Evolutionary conservation across 2,113 vertebrate species (phyloP), one percentile per base, ranked within the genome.

Genomic region (Nyctibius bracteatus): DNA sequence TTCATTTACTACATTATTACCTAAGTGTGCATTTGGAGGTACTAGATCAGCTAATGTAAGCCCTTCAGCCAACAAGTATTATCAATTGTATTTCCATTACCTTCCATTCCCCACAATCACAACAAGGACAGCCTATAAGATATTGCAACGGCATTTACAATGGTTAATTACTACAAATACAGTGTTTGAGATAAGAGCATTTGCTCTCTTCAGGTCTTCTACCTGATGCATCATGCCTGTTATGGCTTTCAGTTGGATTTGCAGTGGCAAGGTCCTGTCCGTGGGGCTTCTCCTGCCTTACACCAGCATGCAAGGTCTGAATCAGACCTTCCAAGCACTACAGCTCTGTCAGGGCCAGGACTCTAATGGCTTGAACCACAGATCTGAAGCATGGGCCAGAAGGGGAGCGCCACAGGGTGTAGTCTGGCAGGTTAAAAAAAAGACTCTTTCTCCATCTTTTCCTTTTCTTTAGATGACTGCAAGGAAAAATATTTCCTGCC

Each of bases 141-240:
- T 44, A 24, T 9, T 47, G 59, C 73, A 86, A 81, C 83, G 92
- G 44, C 88, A 84, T 81, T 92, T 92, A 57, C 78, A 92, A 22
- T 57, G 93, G 83, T 96, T 95, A 96, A 97, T 97, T 96, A 95
- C 81, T 87, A 70, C 71, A 88, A 87, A 91, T 86, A 58, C 66
- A 14, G 55, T 49, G 20, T 87, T 44, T 75, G 81, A 90, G 92
- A 88, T 94, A 77, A 90, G 28, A 87, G 70, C 73, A 14, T 55
- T 96, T 84, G 35, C 43, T 82, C 31, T 70, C 63, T 63, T 28
- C 47, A 49, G 80, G 72, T 79, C 72, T 88, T 44, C 28, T 37
- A n/a, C 61, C 52, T 85, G 83, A 94, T 75, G 61, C 30, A 58
- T 54, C 0, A 0, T 54, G 72, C 61, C 61, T 79, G 8, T 74